Percentiles rank a stretch among this genome's conserved stretches.
Evolutionary conservation across 2,888 invertebrate genomes (phyloP).

Genomic region (Physocephala rufipes): DNA sequence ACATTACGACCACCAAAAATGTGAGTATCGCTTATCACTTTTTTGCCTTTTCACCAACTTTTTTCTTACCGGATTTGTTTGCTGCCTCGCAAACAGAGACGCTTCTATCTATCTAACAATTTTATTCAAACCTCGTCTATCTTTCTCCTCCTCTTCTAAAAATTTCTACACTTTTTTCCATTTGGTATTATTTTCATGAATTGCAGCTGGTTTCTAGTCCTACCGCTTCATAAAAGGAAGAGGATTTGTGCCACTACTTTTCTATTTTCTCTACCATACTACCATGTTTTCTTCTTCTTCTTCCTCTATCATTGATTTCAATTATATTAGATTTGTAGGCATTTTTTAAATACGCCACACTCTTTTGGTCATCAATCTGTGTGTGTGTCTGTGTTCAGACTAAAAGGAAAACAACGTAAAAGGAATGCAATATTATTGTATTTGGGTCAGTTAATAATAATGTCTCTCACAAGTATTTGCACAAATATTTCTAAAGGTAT

Average conservation of each 20-base stretch:
- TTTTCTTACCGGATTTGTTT: neutral
- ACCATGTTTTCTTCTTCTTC: neutral
- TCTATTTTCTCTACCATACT: too few relatives aligned
- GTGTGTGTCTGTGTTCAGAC: neutral
- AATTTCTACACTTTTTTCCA: too few relatives aligned
- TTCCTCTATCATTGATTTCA: neutral
- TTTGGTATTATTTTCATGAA: too few relatives aligned
- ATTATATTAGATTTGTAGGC: neutral
- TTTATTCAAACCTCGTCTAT: too few relatives aligned
- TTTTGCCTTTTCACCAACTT: neutral
- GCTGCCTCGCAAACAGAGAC: too few relatives aligned
- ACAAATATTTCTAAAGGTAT: too few relatives aligned
- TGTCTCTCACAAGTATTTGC: too few relatives aligned
- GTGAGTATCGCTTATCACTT: conserved; percentile 34
- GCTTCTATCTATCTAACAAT: too few relatives aligned
- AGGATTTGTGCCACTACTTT: too few relatives aligned
- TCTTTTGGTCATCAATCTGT: conserved; percentile 29
- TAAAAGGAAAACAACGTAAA: neutral
- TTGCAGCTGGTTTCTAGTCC: too few relatives aligned
- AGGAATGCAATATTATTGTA: conserved; percentile 4
- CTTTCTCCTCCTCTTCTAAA: too few relatives aligned
- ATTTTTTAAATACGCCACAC: conserved; percentile 11
- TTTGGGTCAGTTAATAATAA: conserved; percentile 20
- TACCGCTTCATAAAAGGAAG: too few relatives aligned
- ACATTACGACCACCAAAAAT: conserved; percentile 33